Conservation (phyloP, 1,140 invertebrate genomes). For the Atta colombica region DNA sequence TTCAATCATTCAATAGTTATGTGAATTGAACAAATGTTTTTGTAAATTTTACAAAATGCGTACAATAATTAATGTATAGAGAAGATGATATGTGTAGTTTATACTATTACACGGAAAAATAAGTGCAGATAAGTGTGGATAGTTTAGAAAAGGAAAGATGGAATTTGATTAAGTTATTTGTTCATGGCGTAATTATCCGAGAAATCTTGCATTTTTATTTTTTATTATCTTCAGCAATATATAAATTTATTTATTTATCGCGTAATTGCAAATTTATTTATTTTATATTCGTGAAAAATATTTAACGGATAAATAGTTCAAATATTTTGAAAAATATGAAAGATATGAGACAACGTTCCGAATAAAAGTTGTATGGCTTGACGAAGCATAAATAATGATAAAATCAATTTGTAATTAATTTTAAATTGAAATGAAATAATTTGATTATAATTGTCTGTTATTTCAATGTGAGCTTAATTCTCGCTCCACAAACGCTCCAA, state of each 20-base stretch:
- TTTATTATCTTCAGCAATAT: background rate
- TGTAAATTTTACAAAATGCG: no score
- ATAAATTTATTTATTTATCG: background rate
- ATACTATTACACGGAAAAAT: background rate
- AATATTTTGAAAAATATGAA: no score
- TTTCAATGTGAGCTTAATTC: no score
- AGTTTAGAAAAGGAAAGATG: background rate
- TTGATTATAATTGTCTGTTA: no score
- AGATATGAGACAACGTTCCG: no score
- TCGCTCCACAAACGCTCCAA: no score
- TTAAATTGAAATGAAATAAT: no score
- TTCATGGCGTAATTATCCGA: background rate
- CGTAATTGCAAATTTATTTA: background rate
- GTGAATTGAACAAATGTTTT: background rate
- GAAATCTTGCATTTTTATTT: background rate
- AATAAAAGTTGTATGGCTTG: background rate
- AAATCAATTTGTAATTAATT: no score
- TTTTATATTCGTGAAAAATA: background rate
- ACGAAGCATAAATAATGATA: no score
- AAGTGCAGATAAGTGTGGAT: background rate
- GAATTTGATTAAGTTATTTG: conserved; percentile 15
- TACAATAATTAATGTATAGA: no score
- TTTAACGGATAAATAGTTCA: no score
- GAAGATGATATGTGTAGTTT: no score
- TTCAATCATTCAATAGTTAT: background rate